phyloP scores from a whole-genome alignment of 2,888 invertebrate genomes.

The Limulus polyphemus region DNA sequence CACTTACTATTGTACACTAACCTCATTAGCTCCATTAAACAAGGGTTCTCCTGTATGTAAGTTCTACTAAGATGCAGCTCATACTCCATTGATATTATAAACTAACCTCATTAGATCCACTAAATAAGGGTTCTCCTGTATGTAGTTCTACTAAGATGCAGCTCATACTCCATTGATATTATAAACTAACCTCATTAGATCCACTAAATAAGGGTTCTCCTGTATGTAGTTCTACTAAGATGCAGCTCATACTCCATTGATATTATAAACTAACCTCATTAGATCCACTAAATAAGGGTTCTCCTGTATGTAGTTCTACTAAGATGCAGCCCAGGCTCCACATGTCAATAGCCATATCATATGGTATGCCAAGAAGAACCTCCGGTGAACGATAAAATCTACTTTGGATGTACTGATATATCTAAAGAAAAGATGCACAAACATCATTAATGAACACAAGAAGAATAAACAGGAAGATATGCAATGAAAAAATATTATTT shows the following conservation, averaged over 20 bases:
- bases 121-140: slow-evolving; percentile 82
- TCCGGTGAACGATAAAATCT: slow-evolving; percentile 97
- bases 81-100: too few relatives aligned
- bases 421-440: slow-evolving; percentile 45
- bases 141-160: too few relatives aligned
- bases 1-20: too few relatives aligned
- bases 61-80: too few relatives aligned
- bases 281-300: slow-evolving; percentile 95
- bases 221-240: too few relatives aligned
- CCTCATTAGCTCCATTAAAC: slow-evolving; percentile 54
- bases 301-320: slow-evolving; percentile 47
- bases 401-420: slow-evolving; percentile 99
- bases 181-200: slow-evolving; percentile 72
- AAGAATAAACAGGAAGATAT: too few relatives aligned
- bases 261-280: slow-evolving; percentile 52
- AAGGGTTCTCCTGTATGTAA: slow-evolving; percentile 56
- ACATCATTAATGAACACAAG: too few relatives aligned
- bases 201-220: slow-evolving; percentile 92
- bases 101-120: slow-evolving; percentile 82
- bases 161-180: too few relatives aligned
- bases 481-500: too few relatives aligned
- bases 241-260: too few relatives aligned
- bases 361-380: slow-evolving; percentile 93
- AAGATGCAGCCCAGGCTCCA: slow-evolving; percentile 99
- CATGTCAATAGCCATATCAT: slow-evolving; percentile 99